phyloP scores from a whole-genome alignment of 2,797 vertebrate genomes.

The Ispidina lecontei region DNA sequence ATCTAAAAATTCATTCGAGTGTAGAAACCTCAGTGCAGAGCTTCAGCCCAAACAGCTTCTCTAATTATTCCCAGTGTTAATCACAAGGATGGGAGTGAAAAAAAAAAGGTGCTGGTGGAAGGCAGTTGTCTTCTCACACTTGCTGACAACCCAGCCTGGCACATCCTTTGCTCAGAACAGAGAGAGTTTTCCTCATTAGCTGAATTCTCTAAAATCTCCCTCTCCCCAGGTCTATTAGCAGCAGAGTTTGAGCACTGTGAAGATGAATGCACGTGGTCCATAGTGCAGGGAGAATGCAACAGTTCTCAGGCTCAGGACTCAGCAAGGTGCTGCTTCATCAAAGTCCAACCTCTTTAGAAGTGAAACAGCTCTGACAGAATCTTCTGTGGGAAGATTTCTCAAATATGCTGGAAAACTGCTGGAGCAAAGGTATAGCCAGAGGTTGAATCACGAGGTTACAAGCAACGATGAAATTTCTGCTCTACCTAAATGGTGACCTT shows the following conservation, averaged over 20 bases:
- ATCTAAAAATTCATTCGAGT: not conserved
- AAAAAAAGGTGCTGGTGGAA: not conserved
- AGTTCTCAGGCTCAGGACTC: not conserved
- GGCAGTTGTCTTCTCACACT: not conserved
- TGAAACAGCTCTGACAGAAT: not conserved
- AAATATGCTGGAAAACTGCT: not conserved
- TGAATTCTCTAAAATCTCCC: not conserved
- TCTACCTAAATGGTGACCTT: not conserved
- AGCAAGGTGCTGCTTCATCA: not conserved
- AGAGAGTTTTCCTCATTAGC: not conserved
- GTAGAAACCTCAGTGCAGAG: not conserved
- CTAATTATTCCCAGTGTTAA: not conserved
- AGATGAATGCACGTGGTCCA: fast-evolving
- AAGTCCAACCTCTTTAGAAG: not conserved
- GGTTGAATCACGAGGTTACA: not conserved
- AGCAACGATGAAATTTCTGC: not conserved
- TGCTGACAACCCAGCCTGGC: not conserved
- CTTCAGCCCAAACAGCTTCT: not conserved
- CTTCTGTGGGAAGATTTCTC: not conserved
- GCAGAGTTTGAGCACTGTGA: not conserved
- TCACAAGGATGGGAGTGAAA: not conserved
- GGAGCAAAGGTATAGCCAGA: not conserved
- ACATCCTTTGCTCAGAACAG: not conserved
- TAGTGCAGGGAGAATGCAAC: not conserved
- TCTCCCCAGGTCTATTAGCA: not conserved